Evolutionary conservation across 1,140 invertebrate genomes (phyloP).

Genomic region (Megalopta genalis): DNA sequence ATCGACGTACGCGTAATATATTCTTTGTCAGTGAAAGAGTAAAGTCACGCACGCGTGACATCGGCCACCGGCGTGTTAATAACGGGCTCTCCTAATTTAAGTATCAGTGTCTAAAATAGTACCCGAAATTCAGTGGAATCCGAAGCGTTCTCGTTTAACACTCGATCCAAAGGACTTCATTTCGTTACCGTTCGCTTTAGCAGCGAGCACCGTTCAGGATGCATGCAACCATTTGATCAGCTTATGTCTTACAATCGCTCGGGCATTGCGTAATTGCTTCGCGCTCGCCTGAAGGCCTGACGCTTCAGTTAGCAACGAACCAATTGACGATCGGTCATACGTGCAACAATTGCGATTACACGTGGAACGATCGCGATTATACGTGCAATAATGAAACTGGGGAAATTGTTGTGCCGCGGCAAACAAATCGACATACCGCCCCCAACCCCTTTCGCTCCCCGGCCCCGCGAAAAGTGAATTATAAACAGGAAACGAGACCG

Average conservation of each 20-base stretch:
- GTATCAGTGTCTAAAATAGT: not conserved
- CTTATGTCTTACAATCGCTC: conserved; percentile 49
- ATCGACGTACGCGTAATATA: too few relatives aligned
- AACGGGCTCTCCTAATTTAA: not conserved
- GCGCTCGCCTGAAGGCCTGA: conserved; percentile 43
- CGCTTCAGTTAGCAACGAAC: conserved; percentile 45
- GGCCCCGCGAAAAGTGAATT: conserved; percentile 16
- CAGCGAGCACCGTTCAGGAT: not conserved
- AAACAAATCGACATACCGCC: conserved; percentile 18
- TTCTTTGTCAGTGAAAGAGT: too few relatives aligned
- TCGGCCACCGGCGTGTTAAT: not conserved
- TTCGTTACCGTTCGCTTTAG: conserved; percentile 19
- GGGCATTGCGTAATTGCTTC: conserved; percentile 46
- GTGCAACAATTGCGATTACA: conserved; percentile 49
- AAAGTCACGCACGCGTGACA: too few relatives aligned
- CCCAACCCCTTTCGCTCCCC: too few relatives aligned
- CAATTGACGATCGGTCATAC: conserved; percentile 50
- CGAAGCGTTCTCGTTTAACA: not conserved
- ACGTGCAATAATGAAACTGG: conserved; percentile 37
- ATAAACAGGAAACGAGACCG: not conserved
- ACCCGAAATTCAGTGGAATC: not conserved
- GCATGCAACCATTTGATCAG: conserved; percentile 33
- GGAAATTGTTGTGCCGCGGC: conserved; percentile 34
- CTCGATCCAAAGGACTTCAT: conserved; percentile 8
- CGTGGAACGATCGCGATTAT: conserved; percentile 47